These are phyloP conservation scores for Notechis scutatus DNA, from an alignment of 2,113 vertebrate species.

Conservation along the genomic window DNA sequence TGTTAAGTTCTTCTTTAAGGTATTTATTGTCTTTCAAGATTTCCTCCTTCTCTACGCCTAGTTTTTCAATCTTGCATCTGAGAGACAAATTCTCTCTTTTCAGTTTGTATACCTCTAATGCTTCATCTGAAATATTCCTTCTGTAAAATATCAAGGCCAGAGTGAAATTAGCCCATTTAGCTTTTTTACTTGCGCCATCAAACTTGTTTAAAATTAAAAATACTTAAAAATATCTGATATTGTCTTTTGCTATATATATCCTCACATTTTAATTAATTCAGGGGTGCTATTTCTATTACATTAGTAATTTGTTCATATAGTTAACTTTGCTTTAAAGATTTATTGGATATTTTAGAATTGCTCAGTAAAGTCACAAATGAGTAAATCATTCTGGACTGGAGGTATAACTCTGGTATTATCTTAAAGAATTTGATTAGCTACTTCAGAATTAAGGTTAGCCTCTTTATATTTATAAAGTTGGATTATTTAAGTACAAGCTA, in stretches of 20 bases:
- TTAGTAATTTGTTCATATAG: background rate
- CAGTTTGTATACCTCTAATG: background rate
- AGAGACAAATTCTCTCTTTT: background rate
- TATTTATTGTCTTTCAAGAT: background rate
- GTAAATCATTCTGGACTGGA: background rate
- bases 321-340: background rate
- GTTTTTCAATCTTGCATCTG: background rate
- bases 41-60: background rate
- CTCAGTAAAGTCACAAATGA: background rate
- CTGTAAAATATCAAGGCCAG: background rate
- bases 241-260: background rate
- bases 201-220: background rate
- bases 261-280: background rate
- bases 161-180: background rate
- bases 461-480: background rate
- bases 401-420: background rate
- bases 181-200: background rate
- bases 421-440: background rate
- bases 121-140: background rate
- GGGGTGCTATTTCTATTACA: background rate
- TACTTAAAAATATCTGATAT: background rate
- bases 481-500: background rate
- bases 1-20: background rate
- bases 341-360: background rate
- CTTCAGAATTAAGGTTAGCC: background rate